Evolutionary conservation across 2,888 invertebrate genomes (phyloP).

Genomic region (Notodonta ziczac): DNA sequence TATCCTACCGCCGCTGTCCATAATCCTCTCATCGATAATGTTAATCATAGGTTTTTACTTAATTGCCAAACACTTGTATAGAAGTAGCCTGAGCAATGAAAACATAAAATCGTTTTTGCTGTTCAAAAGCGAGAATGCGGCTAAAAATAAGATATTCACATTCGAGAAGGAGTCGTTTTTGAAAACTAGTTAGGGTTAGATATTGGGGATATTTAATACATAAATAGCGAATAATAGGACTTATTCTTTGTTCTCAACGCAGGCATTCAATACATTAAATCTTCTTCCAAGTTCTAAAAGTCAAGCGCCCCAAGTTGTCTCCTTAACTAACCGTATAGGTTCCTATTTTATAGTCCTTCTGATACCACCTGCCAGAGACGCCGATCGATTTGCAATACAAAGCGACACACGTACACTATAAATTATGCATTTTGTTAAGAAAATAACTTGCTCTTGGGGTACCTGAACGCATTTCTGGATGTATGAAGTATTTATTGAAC

Average conservation of each 20-base stretch:
- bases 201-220: background rate
- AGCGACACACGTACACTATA: no score
- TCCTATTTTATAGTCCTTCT: no score
- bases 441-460: no score
- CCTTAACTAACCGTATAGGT: no score
- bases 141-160: conserved; percentile 61
- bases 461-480: no score
- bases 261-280: no score
- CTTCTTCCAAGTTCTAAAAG: no score
- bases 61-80: conserved; percentile 58
- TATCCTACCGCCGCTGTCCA: conserved; percentile 78
- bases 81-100: conserved; percentile 51
- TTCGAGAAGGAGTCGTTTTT: conserved; percentile 69
- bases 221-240: background rate
- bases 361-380: no score
- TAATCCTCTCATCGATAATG: conserved; percentile 46
- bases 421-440: no score
- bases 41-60: conserved; percentile 61
- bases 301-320: no score
- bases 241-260: background rate
- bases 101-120: conserved; percentile 56
- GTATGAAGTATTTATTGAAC: no score
- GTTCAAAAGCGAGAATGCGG: conserved; percentile 62
- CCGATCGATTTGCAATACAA: no score
- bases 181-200: conserved; percentile 41